Evolutionary conservation across 2,797 vertebrate species (phyloP), one percentile per base, ranked within the genome.

Genomic region (Anabacerthia variegaticeps): DNA sequence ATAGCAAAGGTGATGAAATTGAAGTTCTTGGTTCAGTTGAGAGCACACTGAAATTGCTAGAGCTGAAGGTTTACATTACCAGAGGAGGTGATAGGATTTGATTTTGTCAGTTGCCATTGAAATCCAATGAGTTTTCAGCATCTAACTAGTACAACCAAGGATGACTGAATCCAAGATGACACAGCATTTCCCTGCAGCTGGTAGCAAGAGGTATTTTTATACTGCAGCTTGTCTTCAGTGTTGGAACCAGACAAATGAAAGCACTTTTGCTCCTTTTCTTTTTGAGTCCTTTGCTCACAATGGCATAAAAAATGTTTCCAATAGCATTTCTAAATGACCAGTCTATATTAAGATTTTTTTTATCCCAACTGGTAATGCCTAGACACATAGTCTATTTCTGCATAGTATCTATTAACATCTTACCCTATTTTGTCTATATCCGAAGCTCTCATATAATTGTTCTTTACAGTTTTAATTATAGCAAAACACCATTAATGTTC

Each of bases 391-490:
- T 74, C 27, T 82, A 54, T 78, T 88, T 91, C 66, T 92, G 18
- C 24, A 95, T 77, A 55, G 77, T 85, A 66, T 39, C 68, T 63
- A 85, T 89, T 91, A 88, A 73, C 23, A 52, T 69, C 46, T 92
- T 89, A 54, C 2, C 74, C 37, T 83, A 63, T 88, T 96, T 43
- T 44, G 61, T 83, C 41, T 74, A 13, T 88, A 76, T 62, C 30
- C 55, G 43, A 88, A 83, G 27, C 41, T 41, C 66, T 84, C 51
- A 37, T 72, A 88, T 78, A 94, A 93, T 96, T 95, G 93, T 97
- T 96, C 73, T 95, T 91, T 92, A 95, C 61, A 96, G 48, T 32
- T 96, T 97, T 96, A 97, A 95, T 96, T 97, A 93, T 93, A 94
- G 44, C 24, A 88, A 89, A 83, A 62, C 13, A 72, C 49, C 48